A percentile compares a stretch with the other conserved stretches of the same genome.
Evolutionary conservation across 2,888 invertebrate genomes (phyloP).

Genomic region (Clunio marinus): DNA sequence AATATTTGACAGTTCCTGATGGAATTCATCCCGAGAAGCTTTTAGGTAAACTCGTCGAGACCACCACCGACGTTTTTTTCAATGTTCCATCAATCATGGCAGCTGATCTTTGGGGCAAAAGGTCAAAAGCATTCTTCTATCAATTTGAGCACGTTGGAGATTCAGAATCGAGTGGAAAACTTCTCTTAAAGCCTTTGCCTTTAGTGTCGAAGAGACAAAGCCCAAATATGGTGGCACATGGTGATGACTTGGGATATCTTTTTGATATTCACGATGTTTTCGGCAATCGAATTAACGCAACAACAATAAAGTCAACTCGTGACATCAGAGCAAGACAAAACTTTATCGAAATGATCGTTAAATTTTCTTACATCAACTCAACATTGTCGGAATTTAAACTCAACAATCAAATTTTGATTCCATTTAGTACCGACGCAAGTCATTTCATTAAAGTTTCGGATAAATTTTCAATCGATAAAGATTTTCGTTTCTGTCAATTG

Average conservation of each 20-base stretch:
- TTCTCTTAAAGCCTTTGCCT: conserved; percentile 64
- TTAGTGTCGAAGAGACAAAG: conserved; percentile 54
- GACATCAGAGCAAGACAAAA: conserved; percentile 63
- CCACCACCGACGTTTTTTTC: conserved; percentile 67
- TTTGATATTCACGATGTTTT: conserved; percentile 63
- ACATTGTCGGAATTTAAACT: conserved; percentile 46
- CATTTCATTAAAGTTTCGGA: conserved; percentile 57
- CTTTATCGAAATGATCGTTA: conserved; percentile 62
- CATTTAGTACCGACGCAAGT: conserved; percentile 51
- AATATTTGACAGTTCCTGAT: conserved; percentile 47
- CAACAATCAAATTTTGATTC: conserved; percentile 45
- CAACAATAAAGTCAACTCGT: conserved; percentile 47
- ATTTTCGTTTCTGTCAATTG: conserved; percentile 51
- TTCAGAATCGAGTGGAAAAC: conserved; percentile 56
- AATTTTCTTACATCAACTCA: conserved; percentile 56
- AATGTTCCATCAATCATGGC: conserved; percentile 72
- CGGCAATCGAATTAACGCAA: conserved; percentile 55
- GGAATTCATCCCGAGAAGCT: conserved; percentile 45
- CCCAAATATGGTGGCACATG: conserved; percentile 56
- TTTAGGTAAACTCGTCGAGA: conserved; percentile 47
- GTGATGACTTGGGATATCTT: conserved; percentile 68
- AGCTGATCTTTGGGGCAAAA: conserved; percentile 64
- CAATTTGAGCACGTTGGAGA: conserved; percentile 69
- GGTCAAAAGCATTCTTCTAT: conserved; percentile 62
- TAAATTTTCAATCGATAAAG: conserved; percentile 51